Percentiles rank a stretch among this genome's conserved stretches.
phyloP scores from a whole-genome alignment of 2,797 vertebrate genomes.

The Pseudochromis fuscus region DNA sequence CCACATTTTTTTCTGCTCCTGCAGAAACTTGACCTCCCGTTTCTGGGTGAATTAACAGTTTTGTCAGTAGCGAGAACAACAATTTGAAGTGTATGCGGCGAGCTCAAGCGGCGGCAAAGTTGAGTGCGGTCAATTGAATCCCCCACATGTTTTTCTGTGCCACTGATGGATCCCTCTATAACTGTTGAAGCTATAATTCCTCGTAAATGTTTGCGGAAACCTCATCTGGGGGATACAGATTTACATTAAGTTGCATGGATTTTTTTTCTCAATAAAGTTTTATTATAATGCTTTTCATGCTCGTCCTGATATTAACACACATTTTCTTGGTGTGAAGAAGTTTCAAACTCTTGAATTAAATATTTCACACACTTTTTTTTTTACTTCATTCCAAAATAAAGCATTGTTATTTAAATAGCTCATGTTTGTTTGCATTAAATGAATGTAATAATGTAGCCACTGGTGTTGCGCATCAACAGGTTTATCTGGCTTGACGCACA shows the following conservation, averaged over 20 bases:
- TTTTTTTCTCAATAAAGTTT: too few relatives aligned
- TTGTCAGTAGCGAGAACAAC: constrained; percentile 79
- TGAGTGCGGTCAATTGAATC: constrained; percentile 79
- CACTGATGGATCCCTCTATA: constrained; percentile 47
- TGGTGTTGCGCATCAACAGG: constrained; percentile 49
- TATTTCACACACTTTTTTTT: too few relatives aligned
- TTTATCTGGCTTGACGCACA: constrained; percentile 33
- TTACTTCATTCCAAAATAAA: too few relatives aligned
- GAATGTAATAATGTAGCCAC: constrained; percentile 7
- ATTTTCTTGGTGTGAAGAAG: too few relatives aligned
- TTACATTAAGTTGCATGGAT: neutral
- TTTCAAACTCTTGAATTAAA: too few relatives aligned
- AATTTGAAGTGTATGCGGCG: constrained; percentile 73
- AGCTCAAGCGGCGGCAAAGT: constrained; percentile 74
- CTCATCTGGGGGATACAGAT: constrained; percentile 21
- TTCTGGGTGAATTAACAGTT: constrained; percentile 82
- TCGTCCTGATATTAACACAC: too few relatives aligned
- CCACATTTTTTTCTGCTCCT: constrained; percentile 42
- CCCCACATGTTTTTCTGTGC: constrained; percentile 62
- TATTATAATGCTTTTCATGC: too few relatives aligned
- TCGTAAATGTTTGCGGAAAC: constrained; percentile 49
- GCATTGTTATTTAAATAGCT: too few relatives aligned
- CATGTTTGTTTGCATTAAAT: too few relatives aligned
- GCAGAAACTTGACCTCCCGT: constrained; percentile 78
- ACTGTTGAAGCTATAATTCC: constrained; percentile 31